phyloP scores from a whole-genome alignment of 92 coral and sea anemone species.

The Desmophyllum pertusum region DNA sequence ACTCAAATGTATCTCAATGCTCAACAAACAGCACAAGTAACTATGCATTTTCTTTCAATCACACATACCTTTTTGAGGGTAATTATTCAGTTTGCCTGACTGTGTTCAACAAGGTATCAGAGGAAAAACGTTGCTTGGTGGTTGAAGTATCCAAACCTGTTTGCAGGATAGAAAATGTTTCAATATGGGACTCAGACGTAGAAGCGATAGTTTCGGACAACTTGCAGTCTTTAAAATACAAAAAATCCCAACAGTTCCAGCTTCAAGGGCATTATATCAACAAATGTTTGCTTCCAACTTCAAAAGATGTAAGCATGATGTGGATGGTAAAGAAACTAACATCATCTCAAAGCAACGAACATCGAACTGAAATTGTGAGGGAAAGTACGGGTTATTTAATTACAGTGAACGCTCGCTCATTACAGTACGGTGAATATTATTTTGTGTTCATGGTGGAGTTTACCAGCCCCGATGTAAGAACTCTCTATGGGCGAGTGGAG shows the following conservation, averaged over 20 bases:
- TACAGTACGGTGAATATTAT: constrained; percentile 56
- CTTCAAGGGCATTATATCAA: constrained; percentile 12
- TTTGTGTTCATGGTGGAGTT: constrained; percentile 46
- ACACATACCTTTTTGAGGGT: constrained; percentile 60
- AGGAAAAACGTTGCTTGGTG: constrained; percentile 13
- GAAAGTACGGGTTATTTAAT: constrained; percentile 5
- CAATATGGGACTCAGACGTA: constrained; percentile 37
- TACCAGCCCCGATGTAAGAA: constrained; percentile 52
- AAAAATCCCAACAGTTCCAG: constrained; percentile 6
- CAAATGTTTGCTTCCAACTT: constrained; percentile 12
- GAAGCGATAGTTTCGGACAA: not conserved
- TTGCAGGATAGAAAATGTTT: constrained; percentile 56
- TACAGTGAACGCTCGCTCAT: constrained; percentile 5
- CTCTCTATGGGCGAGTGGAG: constrained; percentile 66
- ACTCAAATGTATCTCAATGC: not conserved
- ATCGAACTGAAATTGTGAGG: not conserved
- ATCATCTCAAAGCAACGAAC: not conserved
- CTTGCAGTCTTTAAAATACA: not conserved
- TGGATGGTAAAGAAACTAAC: constrained; percentile 7
- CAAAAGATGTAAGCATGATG: not conserved
- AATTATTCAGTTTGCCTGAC: constrained; percentile 47
- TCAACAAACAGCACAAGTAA: not conserved
- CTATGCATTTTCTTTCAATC: constrained; percentile 27
- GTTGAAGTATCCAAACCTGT: constrained; percentile 57
- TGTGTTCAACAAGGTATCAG: constrained; percentile 68